Evolutionary conservation across 2,888 invertebrate species (phyloP).

Genomic region (Eupeodes luniger): DNA sequence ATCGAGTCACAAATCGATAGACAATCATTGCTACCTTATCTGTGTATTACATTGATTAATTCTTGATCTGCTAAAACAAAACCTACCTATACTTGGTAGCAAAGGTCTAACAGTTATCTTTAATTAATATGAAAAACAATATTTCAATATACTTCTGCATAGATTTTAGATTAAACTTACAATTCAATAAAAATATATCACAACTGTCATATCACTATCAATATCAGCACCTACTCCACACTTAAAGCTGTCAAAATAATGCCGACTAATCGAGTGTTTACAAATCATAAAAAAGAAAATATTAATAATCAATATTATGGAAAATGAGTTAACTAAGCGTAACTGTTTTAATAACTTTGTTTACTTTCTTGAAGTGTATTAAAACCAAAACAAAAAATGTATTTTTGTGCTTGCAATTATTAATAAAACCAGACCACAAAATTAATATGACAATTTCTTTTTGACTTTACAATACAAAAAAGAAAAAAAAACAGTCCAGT

Average conservation of each 20-base stretch:
- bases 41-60: too few relatives aligned
- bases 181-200: background rate
- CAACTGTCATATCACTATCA: background rate
- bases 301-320: background rate
- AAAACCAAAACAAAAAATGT: background rate
- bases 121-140: background rate
- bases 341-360: constrained; percentile 31
- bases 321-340: constrained; percentile 27
- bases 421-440: constrained; percentile 36
- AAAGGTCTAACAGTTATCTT: background rate
- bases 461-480: constrained; percentile 3
- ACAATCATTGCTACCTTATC: too few relatives aligned
- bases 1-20: too few relatives aligned
- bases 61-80: too few relatives aligned
- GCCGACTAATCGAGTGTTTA: constrained; percentile 1
- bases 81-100: background rate
- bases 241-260: constrained; percentile 13
- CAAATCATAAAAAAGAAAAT: background rate
- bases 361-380: background rate
- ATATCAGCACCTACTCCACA: background rate
- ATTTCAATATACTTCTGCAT: background rate
- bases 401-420: background rate
- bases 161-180: background rate
- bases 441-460: constrained; percentile 8
- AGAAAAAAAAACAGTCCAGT: background rate